Evolutionary conservation across 2,888 invertebrate genomes (phyloP).

Genomic region (Aphidius colemani): DNA sequence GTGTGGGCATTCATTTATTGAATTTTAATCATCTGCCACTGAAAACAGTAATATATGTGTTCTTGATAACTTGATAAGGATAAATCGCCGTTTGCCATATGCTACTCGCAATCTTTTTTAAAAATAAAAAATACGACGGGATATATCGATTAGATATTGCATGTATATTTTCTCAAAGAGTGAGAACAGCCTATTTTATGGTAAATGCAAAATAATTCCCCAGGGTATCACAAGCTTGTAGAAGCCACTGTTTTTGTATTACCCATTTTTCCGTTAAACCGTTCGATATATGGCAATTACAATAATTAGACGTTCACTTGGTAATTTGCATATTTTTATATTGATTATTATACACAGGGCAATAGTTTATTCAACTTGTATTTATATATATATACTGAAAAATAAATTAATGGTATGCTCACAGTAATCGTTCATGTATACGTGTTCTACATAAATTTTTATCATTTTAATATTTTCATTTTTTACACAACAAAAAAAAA

Average conservation of each 20-base stretch:
- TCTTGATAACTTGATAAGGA: slow-evolving; percentile 23
- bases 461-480: too few species aligned
- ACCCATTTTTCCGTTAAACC: neutral
- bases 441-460: too few species aligned
- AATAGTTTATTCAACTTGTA: slow-evolving; percentile 7
- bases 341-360: slow-evolving; percentile 10
- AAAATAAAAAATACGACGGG: slow-evolving; percentile 29
- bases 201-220: slow-evolving; percentile 12
- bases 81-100: slow-evolving; percentile 31
- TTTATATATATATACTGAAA: too few species aligned
- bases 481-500: too few species aligned
- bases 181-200: neutral
- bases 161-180: slow-evolving; percentile 15
- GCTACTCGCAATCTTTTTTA: slow-evolving; percentile 7
- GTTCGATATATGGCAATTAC: slow-evolving; percentile 28
- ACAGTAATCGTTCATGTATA: too few species aligned
- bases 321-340: slow-evolving; percentile 32
- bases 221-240: slow-evolving; percentile 8
- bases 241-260: slow-evolving; percentile 1
- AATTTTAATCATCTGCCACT: too few species aligned
- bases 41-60: too few species aligned
- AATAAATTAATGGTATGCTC: too few species aligned
- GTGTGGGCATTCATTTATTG: too few species aligned
- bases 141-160: slow-evolving; percentile 36
- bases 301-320: slow-evolving; percentile 35